phyloP scores from a whole-genome alignment of 2,113 vertebrate genomes.

The Phalacrocorax aristotelis region DNA sequence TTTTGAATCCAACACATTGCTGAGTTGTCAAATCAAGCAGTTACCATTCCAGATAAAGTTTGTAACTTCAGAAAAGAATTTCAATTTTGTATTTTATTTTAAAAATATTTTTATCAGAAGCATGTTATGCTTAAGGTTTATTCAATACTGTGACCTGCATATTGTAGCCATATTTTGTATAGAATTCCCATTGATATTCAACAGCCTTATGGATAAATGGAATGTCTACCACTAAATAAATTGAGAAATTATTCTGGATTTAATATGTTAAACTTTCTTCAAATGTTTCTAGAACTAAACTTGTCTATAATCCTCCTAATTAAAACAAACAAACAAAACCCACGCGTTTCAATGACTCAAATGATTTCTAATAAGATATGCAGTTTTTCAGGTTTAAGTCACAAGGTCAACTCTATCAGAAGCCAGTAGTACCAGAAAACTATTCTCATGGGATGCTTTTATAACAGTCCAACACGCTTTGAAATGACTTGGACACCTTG shows the following conservation, averaged over 20 bases:
- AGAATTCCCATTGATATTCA: neutral
- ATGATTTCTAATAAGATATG: neutral
- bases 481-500: neutral
- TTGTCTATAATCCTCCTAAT: neutral
- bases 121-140: neutral
- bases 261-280: neutral
- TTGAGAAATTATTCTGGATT: neutral
- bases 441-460: neutral
- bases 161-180: neutral
- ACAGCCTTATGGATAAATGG: neutral
- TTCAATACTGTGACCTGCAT: neutral
- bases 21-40: slow-evolving; percentile 50
- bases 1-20: slow-evolving; percentile 36
- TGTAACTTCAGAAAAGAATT: slow-evolving; percentile 36
- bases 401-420: neutral
- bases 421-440: neutral
- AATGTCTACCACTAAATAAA: neutral
- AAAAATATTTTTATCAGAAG: slow-evolving; percentile 29
- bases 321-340: neutral
- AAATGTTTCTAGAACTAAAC: neutral
- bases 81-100: slow-evolving; percentile 30
- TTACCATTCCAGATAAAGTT: slow-evolving; percentile 28
- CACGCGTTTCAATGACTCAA: neutral
- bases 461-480: neutral
- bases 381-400: neutral